phyloP scores from a whole-genome alignment of 2,888 invertebrate species.

The Empis livida region DNA sequence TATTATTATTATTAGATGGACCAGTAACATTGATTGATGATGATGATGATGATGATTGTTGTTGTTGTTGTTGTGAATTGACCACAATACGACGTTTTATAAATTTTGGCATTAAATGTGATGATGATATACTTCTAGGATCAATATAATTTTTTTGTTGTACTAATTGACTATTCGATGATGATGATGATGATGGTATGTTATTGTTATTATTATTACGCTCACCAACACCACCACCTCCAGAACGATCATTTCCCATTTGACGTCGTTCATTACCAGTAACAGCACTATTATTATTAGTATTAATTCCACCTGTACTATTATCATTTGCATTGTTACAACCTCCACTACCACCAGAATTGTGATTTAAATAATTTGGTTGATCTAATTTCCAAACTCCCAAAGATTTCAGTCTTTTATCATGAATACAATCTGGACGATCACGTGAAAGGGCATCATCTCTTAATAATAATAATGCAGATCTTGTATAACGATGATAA shows the following conservation, averaged over 20 bases:
- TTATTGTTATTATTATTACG: constrained; percentile 7
- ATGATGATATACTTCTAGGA: constrained; percentile 31
- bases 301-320: constrained; percentile 16
- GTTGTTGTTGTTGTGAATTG: constrained; percentile 16
- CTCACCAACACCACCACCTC: background rate
- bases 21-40: background rate
- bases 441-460: constrained; percentile 54
- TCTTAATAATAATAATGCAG: constrained; percentile 58
- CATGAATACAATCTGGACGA: constrained; percentile 56
- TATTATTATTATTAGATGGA: too few relatives aligned
- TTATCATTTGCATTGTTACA: constrained; percentile 15
- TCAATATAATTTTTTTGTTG: constrained; percentile 22
- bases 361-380: constrained; percentile 38
- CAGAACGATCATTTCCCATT: background rate
- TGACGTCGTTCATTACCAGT: constrained; percentile 2
- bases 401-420: constrained; percentile 27
- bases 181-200: constrained; percentile 2
- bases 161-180: constrained; percentile 3
- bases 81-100: constrained; percentile 26
- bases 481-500: constrained; percentile 45
- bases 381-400: constrained; percentile 41
- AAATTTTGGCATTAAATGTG: constrained; percentile 35
- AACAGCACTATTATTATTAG: constrained; percentile 12
- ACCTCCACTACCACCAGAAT: constrained; percentile 13
- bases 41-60: constrained; percentile 11